Conservation (phyloP, 1,140 invertebrate genomes). For the Tetramorium simillimum region DNA sequence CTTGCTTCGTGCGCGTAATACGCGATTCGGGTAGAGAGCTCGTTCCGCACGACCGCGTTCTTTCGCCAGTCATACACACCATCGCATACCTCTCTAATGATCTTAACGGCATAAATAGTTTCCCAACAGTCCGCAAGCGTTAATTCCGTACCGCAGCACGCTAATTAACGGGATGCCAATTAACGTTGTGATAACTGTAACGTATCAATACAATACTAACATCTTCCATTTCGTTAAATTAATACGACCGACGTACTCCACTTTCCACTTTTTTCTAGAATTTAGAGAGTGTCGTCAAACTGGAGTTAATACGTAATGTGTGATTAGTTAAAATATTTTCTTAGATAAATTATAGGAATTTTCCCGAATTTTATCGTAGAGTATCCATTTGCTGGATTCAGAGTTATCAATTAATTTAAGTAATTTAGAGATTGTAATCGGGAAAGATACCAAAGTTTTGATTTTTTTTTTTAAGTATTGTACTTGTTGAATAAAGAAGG, state of each 20-base stretch:
- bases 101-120: neutral
- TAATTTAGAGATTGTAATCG: neutral
- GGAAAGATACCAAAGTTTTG: neutral
- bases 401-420: neutral
- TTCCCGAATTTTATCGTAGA: neutral
- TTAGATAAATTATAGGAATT: neutral
- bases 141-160: neutral
- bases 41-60: constrained; percentile 20
- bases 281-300: neutral
- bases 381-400: neutral
- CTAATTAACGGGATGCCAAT: neutral
- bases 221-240: too few relatives aligned
- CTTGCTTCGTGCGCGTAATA: constrained; percentile 46
- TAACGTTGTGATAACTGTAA: neutral
- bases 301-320: neutral
- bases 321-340: neutral
- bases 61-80: neutral
- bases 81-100: neutral
- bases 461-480: neutral
- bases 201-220: neutral
- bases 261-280: neutral
- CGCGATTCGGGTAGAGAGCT: constrained; percentile 15
- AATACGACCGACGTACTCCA: neutral
- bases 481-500: neutral
- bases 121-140: neutral